A percentile compares a stretch with the other conserved stretches of the same genome.
These are phyloP conservation scores for Microcaecilia unicolor DNA, from an alignment of 2,797 vertebrate genomes.

Conservation along the genomic window DNA sequence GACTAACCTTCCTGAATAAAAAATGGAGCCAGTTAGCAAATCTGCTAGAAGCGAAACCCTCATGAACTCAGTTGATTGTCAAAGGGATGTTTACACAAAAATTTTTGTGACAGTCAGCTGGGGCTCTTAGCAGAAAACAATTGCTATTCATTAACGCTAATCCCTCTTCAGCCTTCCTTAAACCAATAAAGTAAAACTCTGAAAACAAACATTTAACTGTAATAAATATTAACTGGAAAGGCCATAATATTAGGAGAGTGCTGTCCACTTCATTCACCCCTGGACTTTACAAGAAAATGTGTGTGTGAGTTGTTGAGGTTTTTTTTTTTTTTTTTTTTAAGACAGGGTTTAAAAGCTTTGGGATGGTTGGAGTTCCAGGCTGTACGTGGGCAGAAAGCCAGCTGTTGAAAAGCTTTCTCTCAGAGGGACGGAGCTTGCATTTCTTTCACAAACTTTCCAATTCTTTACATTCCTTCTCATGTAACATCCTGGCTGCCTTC, in stretches of 20 bases:
- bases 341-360: slow-evolving; percentile 25
- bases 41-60: too few relatives aligned
- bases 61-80: too few relatives aligned
- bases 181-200: slow-evolving; percentile 30
- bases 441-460: slow-evolving; percentile 25
- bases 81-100: slow-evolving; percentile 40
- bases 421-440: slow-evolving; percentile 20
- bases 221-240: slow-evolving; percentile 36
- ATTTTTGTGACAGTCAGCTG: slow-evolving; percentile 28
- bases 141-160: slow-evolving; percentile 33
- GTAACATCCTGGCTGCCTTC: slow-evolving; percentile 31
- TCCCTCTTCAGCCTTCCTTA: slow-evolving; percentile 39
- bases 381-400: slow-evolving; percentile 16
- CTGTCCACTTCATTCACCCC: too few relatives aligned
- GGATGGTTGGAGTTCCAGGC: slow-evolving; percentile 14
- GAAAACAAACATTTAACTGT: slow-evolving; percentile 35
- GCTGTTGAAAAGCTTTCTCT: slow-evolving; percentile 12
- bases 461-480: slow-evolving; percentile 33
- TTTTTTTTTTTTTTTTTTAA: too few relatives aligned
- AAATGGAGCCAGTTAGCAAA: too few relatives aligned
- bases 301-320: too few relatives aligned
- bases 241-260: slow-evolving; percentile 33
- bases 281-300: too few relatives aligned
- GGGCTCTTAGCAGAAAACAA: slow-evolving; percentile 33
- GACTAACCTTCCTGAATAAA: too few relatives aligned